A percentile compares a stretch with the other conserved stretches of the same genome.
Conservation (phyloP, 2,888 invertebrate species). For the Cheilosia soror region DNA sequence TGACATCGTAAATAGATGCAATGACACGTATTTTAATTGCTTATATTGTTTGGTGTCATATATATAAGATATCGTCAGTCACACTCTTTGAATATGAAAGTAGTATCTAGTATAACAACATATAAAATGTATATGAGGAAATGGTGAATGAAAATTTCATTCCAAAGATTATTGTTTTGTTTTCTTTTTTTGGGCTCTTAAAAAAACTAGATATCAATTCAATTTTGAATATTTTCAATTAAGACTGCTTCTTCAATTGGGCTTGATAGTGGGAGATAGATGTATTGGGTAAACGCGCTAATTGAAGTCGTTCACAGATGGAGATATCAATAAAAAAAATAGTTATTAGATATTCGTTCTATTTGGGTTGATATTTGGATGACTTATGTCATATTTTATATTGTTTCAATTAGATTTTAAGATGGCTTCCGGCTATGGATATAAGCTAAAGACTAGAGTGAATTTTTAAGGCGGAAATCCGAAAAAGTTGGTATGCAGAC, state of each 20-base stretch:
- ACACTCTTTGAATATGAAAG: conserved; percentile 40
- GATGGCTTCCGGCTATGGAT: too few relatives aligned
- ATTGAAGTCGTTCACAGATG: conserved; percentile 25
- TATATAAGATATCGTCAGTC: conserved; percentile 36
- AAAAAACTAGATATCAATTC: conserved; percentile 10
- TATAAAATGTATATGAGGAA: background rate
- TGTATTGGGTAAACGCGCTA: conserved; percentile 13
- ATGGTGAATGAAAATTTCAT: conserved; percentile 40
- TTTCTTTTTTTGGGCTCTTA: conserved; percentile 3
- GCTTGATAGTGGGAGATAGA: conserved; percentile 11
- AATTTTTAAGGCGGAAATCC: too few relatives aligned
- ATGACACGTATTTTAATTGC: conserved; percentile 75
- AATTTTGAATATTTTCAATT: conserved; percentile 59
- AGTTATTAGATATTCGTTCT: background rate
- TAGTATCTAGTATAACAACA: background rate
- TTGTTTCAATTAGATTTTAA: background rate
- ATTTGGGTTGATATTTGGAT: conserved; percentile 11
- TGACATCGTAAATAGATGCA: conserved; percentile 67
- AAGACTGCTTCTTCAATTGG: conserved; percentile 41
- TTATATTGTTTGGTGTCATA: conserved; percentile 69
- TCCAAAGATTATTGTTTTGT: conserved; percentile 5
- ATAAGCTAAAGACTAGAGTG: too few relatives aligned
- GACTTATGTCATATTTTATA: background rate
- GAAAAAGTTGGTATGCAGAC: too few relatives aligned
- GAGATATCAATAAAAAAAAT: conserved; percentile 15